phyloP scores from a whole-genome alignment of 2,797 vertebrate species.

The Esox lucius region DNA sequence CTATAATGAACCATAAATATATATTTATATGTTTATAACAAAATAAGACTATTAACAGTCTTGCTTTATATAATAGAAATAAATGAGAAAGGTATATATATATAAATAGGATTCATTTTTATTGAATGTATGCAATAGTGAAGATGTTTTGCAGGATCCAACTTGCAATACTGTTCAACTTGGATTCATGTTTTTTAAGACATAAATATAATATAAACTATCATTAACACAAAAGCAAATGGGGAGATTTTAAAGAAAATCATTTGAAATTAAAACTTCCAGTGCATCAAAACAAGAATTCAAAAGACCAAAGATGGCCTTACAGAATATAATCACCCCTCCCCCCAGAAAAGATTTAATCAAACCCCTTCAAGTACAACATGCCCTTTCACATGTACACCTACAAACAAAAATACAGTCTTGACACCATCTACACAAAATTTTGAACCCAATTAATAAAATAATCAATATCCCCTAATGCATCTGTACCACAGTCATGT shows the following conservation, averaged over 20 bases:
- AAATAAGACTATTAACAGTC: too few species aligned
- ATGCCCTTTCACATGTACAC: not conserved
- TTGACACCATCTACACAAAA: not conserved
- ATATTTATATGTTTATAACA: not conserved
- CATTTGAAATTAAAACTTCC: not conserved
- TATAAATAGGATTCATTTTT: too few species aligned
- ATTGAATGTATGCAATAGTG: too few species aligned
- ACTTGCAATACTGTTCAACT: too few species aligned
- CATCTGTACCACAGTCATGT: not conserved
- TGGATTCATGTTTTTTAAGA: not conserved
- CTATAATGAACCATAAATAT: not conserved
- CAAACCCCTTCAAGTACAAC: conserved; percentile 8
- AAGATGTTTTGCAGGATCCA: too few species aligned
- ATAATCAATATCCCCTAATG: not conserved
- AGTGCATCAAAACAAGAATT: conserved; percentile 19
- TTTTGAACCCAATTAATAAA: not conserved
- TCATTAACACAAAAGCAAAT: not conserved
- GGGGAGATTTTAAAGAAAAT: not conserved
- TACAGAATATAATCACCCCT: not conserved
- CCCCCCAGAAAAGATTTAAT: not conserved
- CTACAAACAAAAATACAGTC: not conserved
- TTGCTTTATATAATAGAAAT: too few species aligned
- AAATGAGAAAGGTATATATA: too few species aligned
- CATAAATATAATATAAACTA: not conserved
- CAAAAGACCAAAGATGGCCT: not conserved